Base-by-base conservation (phyloP, 2,113 vertebrate genomes). In the Vulpes lagopus region DNA sequence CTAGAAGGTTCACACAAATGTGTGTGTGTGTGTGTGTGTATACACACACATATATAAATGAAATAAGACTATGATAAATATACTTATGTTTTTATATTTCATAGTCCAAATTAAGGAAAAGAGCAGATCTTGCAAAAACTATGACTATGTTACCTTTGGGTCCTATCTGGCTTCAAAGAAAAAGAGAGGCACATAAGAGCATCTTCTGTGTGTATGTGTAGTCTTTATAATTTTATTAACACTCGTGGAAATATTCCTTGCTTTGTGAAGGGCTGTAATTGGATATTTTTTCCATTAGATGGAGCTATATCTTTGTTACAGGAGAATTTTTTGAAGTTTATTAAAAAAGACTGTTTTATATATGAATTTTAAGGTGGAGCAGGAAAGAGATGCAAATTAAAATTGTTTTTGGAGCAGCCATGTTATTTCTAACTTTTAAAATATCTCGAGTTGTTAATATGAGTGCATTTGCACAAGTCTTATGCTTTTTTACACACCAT, bases 281-380 rank as follows among this genome's bases (percentile, higher is more conserved):
- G 59, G 35, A 20, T 60, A 81, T 69, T 53, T 89, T 88, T 51
- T 62, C 97, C 98, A 98, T 88, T 95, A 98, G 98, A 67, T 98
- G 98, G 97, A 71, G 94, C 97, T 94, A 65, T 67, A 88, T 76
- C 82, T 97, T 96, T 91, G 49, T 82, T 92, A 69, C 9, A 93
- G 51, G 51, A 84, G 64, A 93, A 23, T 71, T 89, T 88, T 62
- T 60, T 60, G 32, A 38, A 65, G 38, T 19, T 91, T 57, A 27
- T 35, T 43, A 43, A 67, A 82, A 78, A 91, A 11, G 22, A 43
- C 49, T 91, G 49, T 83, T 92, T 91, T 60, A 80, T 69, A 82
- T 55, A 83, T 80, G 23, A 71, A 93, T 73, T 96, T 92, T 90
- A 96, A 92, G 71, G 71, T 57, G 27, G 67, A 95, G 91, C 23